Evolutionary conservation across 2,888 invertebrate genomes (phyloP).

Genomic region (Netelia virgata): DNA sequence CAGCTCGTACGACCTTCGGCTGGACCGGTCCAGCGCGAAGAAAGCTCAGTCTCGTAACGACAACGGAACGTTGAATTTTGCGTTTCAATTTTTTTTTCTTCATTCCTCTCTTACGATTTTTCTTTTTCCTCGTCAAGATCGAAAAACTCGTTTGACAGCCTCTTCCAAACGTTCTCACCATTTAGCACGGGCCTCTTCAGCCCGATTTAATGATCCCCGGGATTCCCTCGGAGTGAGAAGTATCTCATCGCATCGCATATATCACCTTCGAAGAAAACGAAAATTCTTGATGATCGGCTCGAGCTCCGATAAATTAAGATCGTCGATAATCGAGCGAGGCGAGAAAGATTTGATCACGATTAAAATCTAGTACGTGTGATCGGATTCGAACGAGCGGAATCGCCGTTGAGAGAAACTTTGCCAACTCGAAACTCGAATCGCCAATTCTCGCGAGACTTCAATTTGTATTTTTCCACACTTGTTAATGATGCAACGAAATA

Average conservation of each 20-base stretch:
- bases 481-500: background rate
- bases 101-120: background rate
- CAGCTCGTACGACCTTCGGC: slow-evolving; percentile 20
- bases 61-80: background rate
- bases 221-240: background rate
- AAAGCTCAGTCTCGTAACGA: background rate
- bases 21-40: slow-evolving; percentile 29
- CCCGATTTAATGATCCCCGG: background rate
- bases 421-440: background rate
- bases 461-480: slow-evolving; percentile 3
- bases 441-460: slow-evolving; percentile 12
- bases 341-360: too few relatives aligned
- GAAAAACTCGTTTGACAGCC: background rate
- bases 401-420: background rate
- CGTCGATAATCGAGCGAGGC: too few relatives aligned
- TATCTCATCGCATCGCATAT: background rate
- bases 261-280: background rate
- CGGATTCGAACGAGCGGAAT: too few relatives aligned
- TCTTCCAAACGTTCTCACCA: background rate
- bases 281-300: background rate
- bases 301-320: too few relatives aligned
- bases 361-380: too few relatives aligned
- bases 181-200: background rate
- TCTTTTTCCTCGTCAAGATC: background rate
- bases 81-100: background rate